Conservation (phyloP, 2,797 vertebrate species). For the Hemitrygon akajei region DNA sequence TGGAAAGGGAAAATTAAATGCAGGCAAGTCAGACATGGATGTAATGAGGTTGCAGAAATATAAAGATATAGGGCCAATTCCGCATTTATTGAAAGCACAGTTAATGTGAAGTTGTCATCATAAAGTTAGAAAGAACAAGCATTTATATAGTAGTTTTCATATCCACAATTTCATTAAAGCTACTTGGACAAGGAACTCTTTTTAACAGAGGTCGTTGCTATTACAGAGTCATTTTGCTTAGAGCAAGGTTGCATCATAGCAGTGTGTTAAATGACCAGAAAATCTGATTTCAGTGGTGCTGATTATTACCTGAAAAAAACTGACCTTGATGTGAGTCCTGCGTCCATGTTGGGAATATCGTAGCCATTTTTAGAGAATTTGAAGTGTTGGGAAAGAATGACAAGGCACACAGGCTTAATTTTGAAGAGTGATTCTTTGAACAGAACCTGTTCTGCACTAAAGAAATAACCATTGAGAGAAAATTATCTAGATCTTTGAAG, state of each 20-base stretch:
- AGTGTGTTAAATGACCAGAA: not conserved
- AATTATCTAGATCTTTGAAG: slow-evolving; percentile 18
- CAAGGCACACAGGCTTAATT: not conserved
- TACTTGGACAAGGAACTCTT: not conserved
- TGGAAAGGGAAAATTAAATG: not conserved
- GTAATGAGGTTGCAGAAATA: not conserved
- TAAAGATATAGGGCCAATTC: not conserved
- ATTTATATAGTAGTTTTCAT: not conserved
- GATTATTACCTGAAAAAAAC: not conserved
- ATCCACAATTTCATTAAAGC: not conserved
- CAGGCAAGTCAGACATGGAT: not conserved
- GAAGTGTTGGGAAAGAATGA: not conserved
- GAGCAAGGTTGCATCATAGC: not conserved
- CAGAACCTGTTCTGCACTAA: not conserved
- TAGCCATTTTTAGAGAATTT: not conserved
- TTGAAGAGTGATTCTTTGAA: not conserved
- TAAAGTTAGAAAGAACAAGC: not conserved
- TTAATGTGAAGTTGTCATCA: not conserved
- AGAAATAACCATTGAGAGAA: slow-evolving; percentile 16
- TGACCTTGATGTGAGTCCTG: not conserved
- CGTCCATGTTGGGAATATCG: not conserved
- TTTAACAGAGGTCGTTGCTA: not conserved
- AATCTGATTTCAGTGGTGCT: not conserved
- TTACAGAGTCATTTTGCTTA: not conserved
- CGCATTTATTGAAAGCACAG: not conserved